These are phyloP conservation scores for Sander vitreus DNA, from an alignment of 2,113 vertebrate species.

Conservation along the genomic window DNA sequence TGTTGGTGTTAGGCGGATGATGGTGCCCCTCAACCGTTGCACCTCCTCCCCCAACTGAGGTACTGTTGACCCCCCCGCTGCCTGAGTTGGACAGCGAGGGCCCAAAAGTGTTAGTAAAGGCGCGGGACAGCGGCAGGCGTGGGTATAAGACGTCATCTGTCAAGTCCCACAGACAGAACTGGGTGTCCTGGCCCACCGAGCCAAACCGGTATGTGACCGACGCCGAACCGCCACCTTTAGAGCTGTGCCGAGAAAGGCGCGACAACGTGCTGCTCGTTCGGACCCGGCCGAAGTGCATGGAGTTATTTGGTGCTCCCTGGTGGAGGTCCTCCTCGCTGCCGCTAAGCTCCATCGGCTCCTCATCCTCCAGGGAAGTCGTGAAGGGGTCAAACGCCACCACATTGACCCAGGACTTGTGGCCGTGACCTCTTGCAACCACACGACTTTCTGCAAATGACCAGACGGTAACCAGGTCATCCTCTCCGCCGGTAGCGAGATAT, in stretches of 20 bases:
- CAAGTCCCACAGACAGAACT: constrained; percentile 95
- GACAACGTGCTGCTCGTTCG: constrained; percentile 88
- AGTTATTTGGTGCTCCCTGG: constrained; percentile 70
- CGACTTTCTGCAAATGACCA: constrained; percentile 93
- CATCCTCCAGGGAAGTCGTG: constrained; percentile 87
- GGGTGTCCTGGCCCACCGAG: constrained; percentile 93
- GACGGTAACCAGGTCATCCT: constrained; percentile 94
- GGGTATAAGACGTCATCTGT: constrained; percentile 90
- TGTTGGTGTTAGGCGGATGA: constrained; percentile 79
- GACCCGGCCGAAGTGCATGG: constrained; percentile 82
- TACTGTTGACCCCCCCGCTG: constrained; percentile 77
- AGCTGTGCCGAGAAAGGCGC: constrained; percentile 87
- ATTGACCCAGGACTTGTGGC: constrained; percentile 96
- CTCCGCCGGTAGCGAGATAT: constrained; percentile 91
- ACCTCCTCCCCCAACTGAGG: constrained; percentile 62
- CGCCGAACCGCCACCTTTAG: constrained; percentile 78
- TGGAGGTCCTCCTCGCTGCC: constrained; percentile 86
- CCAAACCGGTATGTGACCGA: constrained; percentile 91
- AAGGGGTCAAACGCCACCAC: constrained; percentile 94
- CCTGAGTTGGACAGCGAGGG: constrained; percentile 78
- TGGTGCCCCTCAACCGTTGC: constrained; percentile 82
- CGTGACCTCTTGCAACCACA: constrained; percentile 91
- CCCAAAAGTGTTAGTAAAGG: constrained; percentile 87
- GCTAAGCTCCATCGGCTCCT: constrained; percentile 81
- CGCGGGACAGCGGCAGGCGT: constrained; percentile 85